Percentiles rank a stretch among this genome's conserved stretches.
These are phyloP conservation scores for Triops cancriformis DNA, from an alignment of 1,140 invertebrate species.

Conservation along the genomic window DNA sequence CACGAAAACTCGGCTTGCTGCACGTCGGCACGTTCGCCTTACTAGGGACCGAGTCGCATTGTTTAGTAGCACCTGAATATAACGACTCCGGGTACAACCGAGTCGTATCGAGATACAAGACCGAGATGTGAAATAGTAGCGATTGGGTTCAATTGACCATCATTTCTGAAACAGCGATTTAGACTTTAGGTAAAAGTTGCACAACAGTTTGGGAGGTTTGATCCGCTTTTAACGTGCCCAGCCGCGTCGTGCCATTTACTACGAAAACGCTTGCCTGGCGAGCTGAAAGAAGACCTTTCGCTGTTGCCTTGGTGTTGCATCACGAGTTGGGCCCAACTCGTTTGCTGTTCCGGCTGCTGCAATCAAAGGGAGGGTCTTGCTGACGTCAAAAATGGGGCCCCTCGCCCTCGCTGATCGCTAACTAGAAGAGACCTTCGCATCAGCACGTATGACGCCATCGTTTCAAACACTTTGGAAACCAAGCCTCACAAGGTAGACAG, in stretches of 20 bases:
- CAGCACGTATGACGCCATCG: constrained; percentile 2
- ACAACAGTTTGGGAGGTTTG: too few species aligned
- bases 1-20: background rate
- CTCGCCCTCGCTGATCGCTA: background rate
- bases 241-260: too few species aligned
- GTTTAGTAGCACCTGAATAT: background rate
- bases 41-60: background rate
- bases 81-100: background rate
- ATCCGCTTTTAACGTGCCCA: too few species aligned
- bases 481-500: background rate
- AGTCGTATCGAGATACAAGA: background rate
- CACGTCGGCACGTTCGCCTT: constrained; percentile 4
- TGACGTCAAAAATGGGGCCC: constrained; percentile 9
- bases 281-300: background rate
- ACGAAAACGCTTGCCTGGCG: too few species aligned
- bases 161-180: background rate
- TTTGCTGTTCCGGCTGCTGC: constrained; percentile 8
- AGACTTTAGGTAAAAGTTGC: too few species aligned
- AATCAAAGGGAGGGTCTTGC: background rate
- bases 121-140: background rate
- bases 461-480: background rate
- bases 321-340: background rate
- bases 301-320: background rate
- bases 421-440: background rate
- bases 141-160: background rate